Conservation (phyloP, 1,140 invertebrate species). For the Zaprionus capensis region DNA sequence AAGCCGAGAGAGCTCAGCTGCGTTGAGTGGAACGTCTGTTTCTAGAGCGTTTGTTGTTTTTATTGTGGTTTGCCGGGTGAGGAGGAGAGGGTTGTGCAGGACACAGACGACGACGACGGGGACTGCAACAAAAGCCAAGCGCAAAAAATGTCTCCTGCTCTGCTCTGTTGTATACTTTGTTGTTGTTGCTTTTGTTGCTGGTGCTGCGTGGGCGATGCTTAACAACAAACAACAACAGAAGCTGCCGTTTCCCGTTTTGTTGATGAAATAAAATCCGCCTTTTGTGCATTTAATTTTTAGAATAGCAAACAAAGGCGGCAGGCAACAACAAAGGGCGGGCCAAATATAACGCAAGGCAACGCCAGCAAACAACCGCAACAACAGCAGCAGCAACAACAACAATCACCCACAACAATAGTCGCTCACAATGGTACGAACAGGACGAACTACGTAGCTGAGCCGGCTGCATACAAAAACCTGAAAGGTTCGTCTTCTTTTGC, state of each 20-base stretch:
- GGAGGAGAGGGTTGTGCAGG: background rate
- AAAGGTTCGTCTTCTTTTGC: slow-evolving; percentile 30
- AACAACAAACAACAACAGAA: slow-evolving; percentile 74
- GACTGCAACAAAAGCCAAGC: slow-evolving; percentile 58
- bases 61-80: slow-evolving; percentile 36
- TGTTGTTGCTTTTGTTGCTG: slow-evolving; percentile 13
- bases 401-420: slow-evolving; percentile 72
- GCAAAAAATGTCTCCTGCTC: slow-evolving; percentile 69
- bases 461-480: slow-evolving; percentile 63
- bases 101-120: slow-evolving; percentile 15
- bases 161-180: background rate
- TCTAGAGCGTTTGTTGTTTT: slow-evolving; percentile 70
- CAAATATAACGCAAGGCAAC: slow-evolving; percentile 66
- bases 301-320: slow-evolving; percentile 78
- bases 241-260: slow-evolving; percentile 80
- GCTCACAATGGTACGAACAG: slow-evolving; percentile 63
- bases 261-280: slow-evolving; percentile 83
- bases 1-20: slow-evolving; percentile 59
- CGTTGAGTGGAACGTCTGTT: slow-evolving; percentile 79
- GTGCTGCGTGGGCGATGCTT: slow-evolving; percentile 75
- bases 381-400: slow-evolving; percentile 25
- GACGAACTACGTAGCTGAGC: slow-evolving; percentile 51
- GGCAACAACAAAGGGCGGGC: slow-evolving; percentile 79
- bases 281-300: slow-evolving; percentile 83
- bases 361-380: slow-evolving; percentile 28